Evolutionary conservation across 2,113 vertebrate genomes (phyloP), one percentile per base, ranked within the genome.

Genomic region (Copsychus sechellarum): DNA sequence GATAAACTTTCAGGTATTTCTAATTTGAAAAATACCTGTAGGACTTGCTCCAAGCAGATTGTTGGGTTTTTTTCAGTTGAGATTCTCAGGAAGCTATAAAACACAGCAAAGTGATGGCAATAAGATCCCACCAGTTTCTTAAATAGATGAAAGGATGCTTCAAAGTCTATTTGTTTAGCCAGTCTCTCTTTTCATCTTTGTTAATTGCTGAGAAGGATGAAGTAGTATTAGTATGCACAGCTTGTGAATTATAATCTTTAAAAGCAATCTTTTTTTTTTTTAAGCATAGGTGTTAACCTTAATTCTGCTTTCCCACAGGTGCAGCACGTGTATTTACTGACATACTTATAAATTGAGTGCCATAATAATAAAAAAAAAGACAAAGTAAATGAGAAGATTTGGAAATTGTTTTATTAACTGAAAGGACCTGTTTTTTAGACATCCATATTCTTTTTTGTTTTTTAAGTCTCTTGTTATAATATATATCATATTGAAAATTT

Each of bases 131-230:
- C 51, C 38, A 48, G 70, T 94, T 96, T 81, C 70, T 94, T 66
- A 83, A 90, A 71, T n/a, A 96, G 94, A 96, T 97, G 83, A 97
- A 97, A 97, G 93, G 72, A 77, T 92, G 94, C 86, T 96, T 95
- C 88, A 96, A 96, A 96, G 92, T 61, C 89, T 96, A 47, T 96
- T 94, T 94, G 76, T 96, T 96, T 95, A 96, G 90, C 48, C 92
- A 88, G 72, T 40, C 47, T 96, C 77, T 81, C 93, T 95, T 93
- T 97, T 97, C 79, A 97, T 96, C 94, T 94, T 67, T 83, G 74
- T 86, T 96, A 97, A 95, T 96, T 96, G 91, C 92, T 53, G 67
- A 83, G 88, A 85, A 92, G 77, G 86, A 94, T 88, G 80, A 95
- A 92, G 50, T 60, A 66, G 36, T 53, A 84, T 95, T 85, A 92